phyloP scores from a whole-genome alignment of 2,797 vertebrate genomes.

The Aplochiton taeniatus region DNA sequence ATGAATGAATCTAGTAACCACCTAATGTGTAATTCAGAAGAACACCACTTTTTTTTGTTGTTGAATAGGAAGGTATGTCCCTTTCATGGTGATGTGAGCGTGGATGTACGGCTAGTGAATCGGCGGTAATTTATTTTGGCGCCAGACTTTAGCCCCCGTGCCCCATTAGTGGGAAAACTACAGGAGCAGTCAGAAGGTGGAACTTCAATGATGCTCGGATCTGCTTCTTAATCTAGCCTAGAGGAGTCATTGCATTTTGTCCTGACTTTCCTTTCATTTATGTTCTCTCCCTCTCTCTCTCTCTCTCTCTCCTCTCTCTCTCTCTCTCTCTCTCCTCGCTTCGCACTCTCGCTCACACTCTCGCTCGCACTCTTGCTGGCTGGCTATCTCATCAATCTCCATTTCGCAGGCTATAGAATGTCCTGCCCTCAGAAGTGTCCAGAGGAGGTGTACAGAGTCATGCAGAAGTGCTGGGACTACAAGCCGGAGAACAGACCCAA shows the following conservation, averaged over 20 bases:
- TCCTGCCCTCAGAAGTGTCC: conserved; percentile 92
- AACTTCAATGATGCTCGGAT: not conserved
- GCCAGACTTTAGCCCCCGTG: too few species aligned
- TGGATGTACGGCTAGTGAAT: too few species aligned
- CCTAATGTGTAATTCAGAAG: not conserved
- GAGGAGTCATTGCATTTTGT: not conserved
- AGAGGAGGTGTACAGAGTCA: conserved; percentile 93
- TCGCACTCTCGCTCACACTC: too few species aligned
- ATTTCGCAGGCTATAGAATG: conserved; percentile 89
- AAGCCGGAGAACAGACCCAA: conserved; percentile 91
- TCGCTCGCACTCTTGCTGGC: too few species aligned
- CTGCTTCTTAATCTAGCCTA: not conserved
- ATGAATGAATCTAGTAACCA: not conserved
- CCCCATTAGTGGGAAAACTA: not conserved
- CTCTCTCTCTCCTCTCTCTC: not conserved
- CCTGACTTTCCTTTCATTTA: not conserved
- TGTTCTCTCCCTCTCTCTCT: not conserved
- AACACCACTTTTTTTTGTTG: too few species aligned
- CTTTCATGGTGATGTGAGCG: not conserved
- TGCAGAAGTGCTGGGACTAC: conserved; percentile 96
- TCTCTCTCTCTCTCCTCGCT: not conserved
- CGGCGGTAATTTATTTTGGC: too few species aligned
- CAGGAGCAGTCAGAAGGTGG: not conserved
- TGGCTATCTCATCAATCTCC: too few species aligned
- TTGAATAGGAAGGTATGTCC: not conserved